Evolutionary conservation across 2,113 vertebrate genomes (phyloP).

Genomic region (Litocranius walleri): DNA sequence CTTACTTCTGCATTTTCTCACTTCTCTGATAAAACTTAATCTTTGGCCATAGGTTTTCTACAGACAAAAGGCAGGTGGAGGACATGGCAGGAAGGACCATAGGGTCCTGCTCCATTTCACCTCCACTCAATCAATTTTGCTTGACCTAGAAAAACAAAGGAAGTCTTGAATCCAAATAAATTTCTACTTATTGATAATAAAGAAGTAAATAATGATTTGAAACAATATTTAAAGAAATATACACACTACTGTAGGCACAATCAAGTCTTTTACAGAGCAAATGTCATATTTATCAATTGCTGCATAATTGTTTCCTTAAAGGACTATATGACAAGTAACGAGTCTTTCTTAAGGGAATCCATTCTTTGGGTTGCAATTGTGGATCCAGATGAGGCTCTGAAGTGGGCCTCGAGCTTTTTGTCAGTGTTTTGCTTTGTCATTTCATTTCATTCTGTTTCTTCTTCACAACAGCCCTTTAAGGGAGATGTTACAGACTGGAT

Average conservation of each 20-base stretch:
- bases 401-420: too few species aligned
- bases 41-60: neutral
- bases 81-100: rapidly evolving
- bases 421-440: neutral
- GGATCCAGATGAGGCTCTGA: neutral
- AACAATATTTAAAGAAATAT: neutral
- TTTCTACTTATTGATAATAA: neutral
- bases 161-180: neutral
- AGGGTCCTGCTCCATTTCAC: neutral
- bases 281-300: neutral
- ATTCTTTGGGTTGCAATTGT: neutral
- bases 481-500: neutral
- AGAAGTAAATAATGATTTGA: neutral
- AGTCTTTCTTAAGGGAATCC: neutral
- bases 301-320: neutral
- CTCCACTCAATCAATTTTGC: neutral
- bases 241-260: neutral
- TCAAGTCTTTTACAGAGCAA: neutral
- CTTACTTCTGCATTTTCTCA: neutral
- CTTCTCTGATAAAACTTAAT: neutral
- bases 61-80: neutral
- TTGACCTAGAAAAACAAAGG: neutral
- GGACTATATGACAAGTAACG: neutral
- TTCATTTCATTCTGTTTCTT: neutral
- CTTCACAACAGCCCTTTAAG: neutral